Base-by-base conservation (phyloP, 2,888 invertebrate genomes). In the Lasioglossum calceatum region DNA sequence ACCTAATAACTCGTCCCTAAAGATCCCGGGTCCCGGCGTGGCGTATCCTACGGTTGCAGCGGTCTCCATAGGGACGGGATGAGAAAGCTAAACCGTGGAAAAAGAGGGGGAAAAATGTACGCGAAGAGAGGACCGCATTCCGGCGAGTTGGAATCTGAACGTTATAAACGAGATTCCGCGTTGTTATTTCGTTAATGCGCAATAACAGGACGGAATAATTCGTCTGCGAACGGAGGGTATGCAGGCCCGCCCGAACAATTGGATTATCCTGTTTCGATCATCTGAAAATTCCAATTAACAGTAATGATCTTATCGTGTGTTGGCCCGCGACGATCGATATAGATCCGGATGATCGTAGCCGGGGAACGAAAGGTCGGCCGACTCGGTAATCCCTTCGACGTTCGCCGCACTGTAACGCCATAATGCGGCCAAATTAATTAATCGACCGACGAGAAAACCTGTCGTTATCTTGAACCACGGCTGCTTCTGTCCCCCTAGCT, bases 201-300 rank as follows among this genome's bases (percentile, higher is more conserved):
- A 86, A 86, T 89, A 88, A 86, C 85, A 82, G 88, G 78, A 71
- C 76, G 83, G 82, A 73, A 73, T 86, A 83, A 86, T 83, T 86
- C 80, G 80, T 81, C 81, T 81, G 76, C 61, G 71, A 67, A 67
- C 72, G 54, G 42, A 81, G 73, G 74, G 61, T 23, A 64, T 70
- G 61, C 79, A 8, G 42, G 44, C 67, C 70, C 54, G 27, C 75
- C 77, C 81, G 77, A 67, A 84, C 89, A 88, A 89, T 89, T 86
- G 88, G 89, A 89, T 89, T 89, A 89, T 77, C 85, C 88, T 82
- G 86, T 84, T 89, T 84, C 83, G 87, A 83, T 84, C 83, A 83
- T 89, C 89, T 89, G 89, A 89, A 89, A 89, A 87, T 89, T 89
- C 86, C 89, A 89, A 88, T 89, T 89, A 88, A 88, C 85, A 82